A percentile compares a stretch with the other conserved stretches of the same genome.
These are phyloP conservation scores for Choloepus didactylus DNA, from an alignment of 2,797 vertebrate genomes.

Conservation along the genomic window DNA sequence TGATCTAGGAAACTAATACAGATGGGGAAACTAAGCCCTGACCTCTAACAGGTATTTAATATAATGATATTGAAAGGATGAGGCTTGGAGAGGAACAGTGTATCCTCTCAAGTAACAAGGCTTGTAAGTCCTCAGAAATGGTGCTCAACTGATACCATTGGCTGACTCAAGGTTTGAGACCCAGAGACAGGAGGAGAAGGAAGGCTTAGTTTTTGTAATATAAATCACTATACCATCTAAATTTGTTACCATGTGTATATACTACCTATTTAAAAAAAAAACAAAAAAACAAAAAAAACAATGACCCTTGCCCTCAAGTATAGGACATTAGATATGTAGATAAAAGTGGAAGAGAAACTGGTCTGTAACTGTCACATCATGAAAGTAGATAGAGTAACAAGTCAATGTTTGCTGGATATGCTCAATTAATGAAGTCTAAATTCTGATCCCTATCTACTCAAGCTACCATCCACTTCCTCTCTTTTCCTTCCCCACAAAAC, in stretches of 20 bases:
- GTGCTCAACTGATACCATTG: not conserved
- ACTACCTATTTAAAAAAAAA: not conserved
- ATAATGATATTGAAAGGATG: not conserved
- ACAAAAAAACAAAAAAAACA: not conserved
- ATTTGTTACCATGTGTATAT: not conserved
- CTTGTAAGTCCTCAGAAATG: not conserved
- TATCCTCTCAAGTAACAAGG: not conserved
- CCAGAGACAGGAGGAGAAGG: not conserved
- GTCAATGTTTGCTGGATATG: not conserved
- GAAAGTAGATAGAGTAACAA: not conserved
- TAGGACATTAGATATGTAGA: not conserved
- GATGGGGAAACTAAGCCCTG: not conserved
- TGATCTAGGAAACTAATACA: not conserved
- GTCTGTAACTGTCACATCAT: not conserved
- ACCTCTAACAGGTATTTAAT: not conserved
- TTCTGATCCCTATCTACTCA: not conserved
- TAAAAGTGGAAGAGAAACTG: not conserved
- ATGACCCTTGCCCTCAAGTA: slow-evolving; percentile 25
- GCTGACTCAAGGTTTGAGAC: not conserved
- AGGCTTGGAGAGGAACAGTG: not conserved
- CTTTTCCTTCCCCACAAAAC: not conserved
- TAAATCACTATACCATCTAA: not conserved
- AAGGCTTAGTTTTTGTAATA: not conserved
- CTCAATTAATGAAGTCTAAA: not conserved
- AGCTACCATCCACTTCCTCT: not conserved